Conservation (phyloP, 2,888 invertebrate species). For the Agrotis segetum region DNA sequence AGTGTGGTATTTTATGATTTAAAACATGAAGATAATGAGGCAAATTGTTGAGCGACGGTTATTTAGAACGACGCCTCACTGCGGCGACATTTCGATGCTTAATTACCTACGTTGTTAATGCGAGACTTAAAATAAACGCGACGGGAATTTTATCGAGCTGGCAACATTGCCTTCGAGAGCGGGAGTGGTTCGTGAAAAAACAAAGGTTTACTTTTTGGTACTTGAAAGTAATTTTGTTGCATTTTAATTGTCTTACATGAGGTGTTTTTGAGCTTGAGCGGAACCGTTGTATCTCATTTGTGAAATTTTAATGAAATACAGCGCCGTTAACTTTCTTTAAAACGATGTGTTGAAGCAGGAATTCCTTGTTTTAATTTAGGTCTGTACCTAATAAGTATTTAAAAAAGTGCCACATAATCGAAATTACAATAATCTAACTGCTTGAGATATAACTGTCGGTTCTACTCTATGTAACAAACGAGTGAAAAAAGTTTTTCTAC, state of each 20-base stretch:
- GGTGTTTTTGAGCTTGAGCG: constrained; percentile 36
- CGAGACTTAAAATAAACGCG: constrained; percentile 81
- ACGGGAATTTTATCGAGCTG: constrained; percentile 79
- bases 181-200: constrained; percentile 58
- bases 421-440: too few species aligned
- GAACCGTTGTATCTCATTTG: constrained; percentile 24
- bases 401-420: too few species aligned
- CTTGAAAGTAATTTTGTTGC: constrained; percentile 53
- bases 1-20: constrained; percentile 64
- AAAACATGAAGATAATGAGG: constrained; percentile 62
- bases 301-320: background rate
- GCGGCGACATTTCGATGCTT: constrained; percentile 85
- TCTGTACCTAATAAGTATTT: too few species aligned
- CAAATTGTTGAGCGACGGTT: constrained; percentile 74
- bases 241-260: constrained; percentile 57
- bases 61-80: constrained; percentile 81
- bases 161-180: constrained; percentile 50
- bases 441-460: too few species aligned
- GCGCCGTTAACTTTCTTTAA: background rate
- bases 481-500: background rate
- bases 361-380: background rate
- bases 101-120: constrained; percentile 85
- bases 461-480: background rate
- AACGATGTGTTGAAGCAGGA: background rate
- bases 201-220: constrained; percentile 55